These are phyloP conservation scores for Nemotelus nigrinus DNA, from an alignment of 2,888 invertebrate genomes.

Conservation along the genomic window DNA sequence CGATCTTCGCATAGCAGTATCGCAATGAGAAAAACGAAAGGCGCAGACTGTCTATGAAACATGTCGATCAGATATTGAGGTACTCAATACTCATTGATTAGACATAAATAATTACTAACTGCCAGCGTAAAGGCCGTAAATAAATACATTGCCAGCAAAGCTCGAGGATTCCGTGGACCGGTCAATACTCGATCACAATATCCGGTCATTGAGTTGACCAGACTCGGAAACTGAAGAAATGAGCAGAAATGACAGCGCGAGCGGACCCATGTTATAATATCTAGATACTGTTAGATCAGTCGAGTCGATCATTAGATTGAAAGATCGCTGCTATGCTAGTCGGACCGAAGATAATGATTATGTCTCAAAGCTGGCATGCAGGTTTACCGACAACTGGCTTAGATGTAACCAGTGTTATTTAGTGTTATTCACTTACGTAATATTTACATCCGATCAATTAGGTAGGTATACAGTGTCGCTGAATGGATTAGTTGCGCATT, in stretches of 20 bases:
- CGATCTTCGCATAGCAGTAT: conserved; percentile 4
- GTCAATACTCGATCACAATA: conserved; percentile 12
- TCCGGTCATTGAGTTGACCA: conserved; percentile 1
- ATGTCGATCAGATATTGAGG: neutral
- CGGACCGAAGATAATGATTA: neutral
- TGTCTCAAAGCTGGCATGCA: neutral
- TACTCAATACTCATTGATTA: neutral
- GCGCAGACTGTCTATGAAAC: neutral
- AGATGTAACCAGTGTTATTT: too few relatives aligned
- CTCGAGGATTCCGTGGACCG: neutral
- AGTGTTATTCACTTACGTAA: too few relatives aligned
- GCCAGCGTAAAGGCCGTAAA: conserved; percentile 2
- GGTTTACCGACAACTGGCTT: neutral
- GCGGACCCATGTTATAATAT: conserved; percentile 6
- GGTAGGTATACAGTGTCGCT: too few relatives aligned
- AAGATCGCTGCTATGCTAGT: neutral
- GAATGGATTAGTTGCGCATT: too few relatives aligned
- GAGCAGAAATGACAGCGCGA: neutral
- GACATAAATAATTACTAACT: conserved; percentile 19
- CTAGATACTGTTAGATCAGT: conserved; percentile 10
- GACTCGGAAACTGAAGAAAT: conserved; percentile 17
- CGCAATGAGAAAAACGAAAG: neutral
- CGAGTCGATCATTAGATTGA: conserved; percentile 6
- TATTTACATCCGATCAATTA: too few relatives aligned
- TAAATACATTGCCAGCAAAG: neutral